Conservation (phyloP, 1,140 invertebrate species). For the Nixonia krombeini region DNA sequence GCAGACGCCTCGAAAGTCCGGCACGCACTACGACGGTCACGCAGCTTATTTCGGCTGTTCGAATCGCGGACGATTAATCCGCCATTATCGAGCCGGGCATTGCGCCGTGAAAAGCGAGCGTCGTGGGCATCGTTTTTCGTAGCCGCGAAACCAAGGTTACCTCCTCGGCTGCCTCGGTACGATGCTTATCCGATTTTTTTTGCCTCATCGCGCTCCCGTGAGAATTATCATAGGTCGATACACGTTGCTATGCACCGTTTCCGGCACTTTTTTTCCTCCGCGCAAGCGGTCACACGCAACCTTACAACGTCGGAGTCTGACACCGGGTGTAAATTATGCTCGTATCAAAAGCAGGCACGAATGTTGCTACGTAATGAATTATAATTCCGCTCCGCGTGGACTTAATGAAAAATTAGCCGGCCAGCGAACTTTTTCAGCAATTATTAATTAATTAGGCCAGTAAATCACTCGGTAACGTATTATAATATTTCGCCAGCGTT, state of each 20-base stretch:
- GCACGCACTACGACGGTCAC: conserved; percentile 20
- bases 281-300: conserved; percentile 32
- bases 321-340: conserved; percentile 36
- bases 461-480: too few relatives aligned
- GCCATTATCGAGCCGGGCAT: conserved; percentile 32
- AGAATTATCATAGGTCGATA: conserved; percentile 27
- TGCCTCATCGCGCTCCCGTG: conserved; percentile 8
- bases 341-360: conserved; percentile 42
- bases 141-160: background rate
- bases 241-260: conserved; percentile 18
- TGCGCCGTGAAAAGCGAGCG: background rate
- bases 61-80: conserved; percentile 17
- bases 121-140: background rate
- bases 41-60: conserved; percentile 9
- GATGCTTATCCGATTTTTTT: conserved; percentile 9
- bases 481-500: too few relatives aligned
- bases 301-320: conserved; percentile 26
- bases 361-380: conserved; percentile 32
- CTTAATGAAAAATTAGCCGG: conserved; percentile 44
- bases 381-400: conserved; percentile 11
- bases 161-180: background rate
- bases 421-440: conserved; percentile 23
- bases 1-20: conserved; percentile 33
- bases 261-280: conserved; percentile 23
- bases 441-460: too few relatives aligned